Base-by-base conservation (phyloP, 1,140 invertebrate genomes). In the Bombus pascuorum region DNA sequence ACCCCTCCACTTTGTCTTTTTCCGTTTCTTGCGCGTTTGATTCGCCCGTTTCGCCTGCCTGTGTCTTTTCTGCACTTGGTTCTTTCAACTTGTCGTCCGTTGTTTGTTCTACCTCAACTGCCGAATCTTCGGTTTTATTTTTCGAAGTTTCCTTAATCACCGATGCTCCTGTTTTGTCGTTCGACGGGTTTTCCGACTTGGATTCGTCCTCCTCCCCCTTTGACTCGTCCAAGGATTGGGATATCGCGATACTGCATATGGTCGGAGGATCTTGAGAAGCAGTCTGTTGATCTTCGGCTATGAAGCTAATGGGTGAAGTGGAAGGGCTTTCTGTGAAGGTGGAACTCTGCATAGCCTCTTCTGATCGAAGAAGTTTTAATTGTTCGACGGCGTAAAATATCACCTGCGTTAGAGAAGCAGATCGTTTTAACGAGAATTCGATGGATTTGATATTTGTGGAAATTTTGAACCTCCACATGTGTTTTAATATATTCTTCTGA, bases 361-460 rank as follows among this genome's bases (percentile, higher is more conserved):
- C 91, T 1, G 78, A 66, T 88, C 91, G 91, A 2, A 92, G 77
- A 53, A 77, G 73, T 73, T 93, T 94, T 59, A 94, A 44, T 81
- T 94, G 93, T 15, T 94, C 93, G 15, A 94, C 94, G 4, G 92
- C 89, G 75, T 95, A 92, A 85, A 94, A 95, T 82, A 94, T 94
- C 28, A 94, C 94, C 94, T 94, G 71, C n/a, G 70, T 42, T 2
- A 3, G 59, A n/a, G 12, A 79, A 73, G 44, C 6, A 18, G 12
- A 25, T 37, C 2, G 25, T 12, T 57, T 28, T 74, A 6, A 53
- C 34, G 39, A 10, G 28, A 32, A 62, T 71, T 65, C 79, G 65
- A 72, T 82, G 59, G 74, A 77, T 18, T 65, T 32, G n/a, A 1
- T 18, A 22, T 8, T 8, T 1, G 18, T 68, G 32, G 6, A 34